A percentile compares a stretch with the other conserved stretches of the same genome.
These are phyloP conservation scores for Halisarca cf. caerulea DNA, from an alignment of 37 sponge, comb jelly and placozoan genomes.

Conservation along the genomic window DNA sequence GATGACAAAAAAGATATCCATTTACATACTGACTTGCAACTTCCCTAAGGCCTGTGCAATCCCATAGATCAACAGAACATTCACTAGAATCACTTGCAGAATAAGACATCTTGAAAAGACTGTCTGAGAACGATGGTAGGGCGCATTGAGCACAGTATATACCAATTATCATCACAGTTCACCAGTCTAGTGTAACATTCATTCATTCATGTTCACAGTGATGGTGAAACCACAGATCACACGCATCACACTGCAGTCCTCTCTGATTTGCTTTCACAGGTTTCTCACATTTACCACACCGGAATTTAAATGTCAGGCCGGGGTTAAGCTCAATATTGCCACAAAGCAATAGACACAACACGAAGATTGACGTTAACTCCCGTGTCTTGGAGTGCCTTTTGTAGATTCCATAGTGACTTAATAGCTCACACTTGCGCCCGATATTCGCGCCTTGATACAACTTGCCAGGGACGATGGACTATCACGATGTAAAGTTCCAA, in stretches of 20 bases:
- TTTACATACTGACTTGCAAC: background rate
- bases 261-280: background rate
- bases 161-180: slow-evolving; percentile 13
- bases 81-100: background rate
- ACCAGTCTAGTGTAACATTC: background rate
- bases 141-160: slow-evolving; percentile 6
- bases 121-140: background rate
- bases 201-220: background rate
- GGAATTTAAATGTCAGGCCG: background rate
- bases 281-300: background rate
- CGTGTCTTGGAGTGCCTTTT: no score
- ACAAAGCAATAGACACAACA: background rate
- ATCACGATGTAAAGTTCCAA: no score
- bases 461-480: no score
- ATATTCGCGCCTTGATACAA: no score
- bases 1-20: background rate
- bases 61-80: background rate
- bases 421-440: no score
- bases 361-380: no score
- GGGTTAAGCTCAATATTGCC: background rate
- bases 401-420: no score
- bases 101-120: background rate
- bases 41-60: background rate
- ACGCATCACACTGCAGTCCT: background rate
- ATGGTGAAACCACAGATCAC: background rate